Base-by-base conservation (phyloP, 1,140 invertebrate species). In the Lepidurus packardi region DNA sequence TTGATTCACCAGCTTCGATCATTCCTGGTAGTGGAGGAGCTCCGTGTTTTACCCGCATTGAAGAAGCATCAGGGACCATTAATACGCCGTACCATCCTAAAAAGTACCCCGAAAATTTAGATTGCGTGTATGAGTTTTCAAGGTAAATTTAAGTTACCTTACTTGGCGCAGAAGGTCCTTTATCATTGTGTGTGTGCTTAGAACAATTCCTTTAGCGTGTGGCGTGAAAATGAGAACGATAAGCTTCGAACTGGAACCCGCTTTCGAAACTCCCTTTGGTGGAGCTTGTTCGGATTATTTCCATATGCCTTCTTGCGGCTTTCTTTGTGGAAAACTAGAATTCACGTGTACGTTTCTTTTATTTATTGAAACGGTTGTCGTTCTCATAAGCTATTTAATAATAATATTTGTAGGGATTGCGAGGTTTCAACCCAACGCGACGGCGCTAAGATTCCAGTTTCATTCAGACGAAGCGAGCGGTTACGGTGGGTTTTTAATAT, bases 81-180 rank as follows among this genome's bases (percentile, higher is more conserved):
- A 84, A 85, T 79, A 84, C 83, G 2, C 84, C 84, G 0, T 84
- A 82, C 76, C 83, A 81, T 78, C 84, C 84, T 11, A 81, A 82
- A 76, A 80, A 82, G n/a, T 85, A 85, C 79, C 83, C 84, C 1
- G 81, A 81, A 21, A 81, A 83, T 45, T 79, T 85, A 74, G 84
- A 85, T 79, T 85, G 84, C 65, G 82, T 85, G 13, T 85, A 85
- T 74, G 84, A 85, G 78, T 85, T 85, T 78, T 78, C 84, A 25
- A 83, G 84, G 84, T 84, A 21, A 4, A 24, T 25, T 73, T 43
- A 42, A 42, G 1, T 74, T 77, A 44, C 34, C 11, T 77, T 5
- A n/a, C n/a, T n/a, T n/a, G n/a, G n/a, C 41, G 7, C 9, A n/a
- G 2, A 5, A 6, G 24, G 24, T 21, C 5, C 41, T 43, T 41